Conservation (phyloP, 2,888 invertebrate genomes). For the Rotaria macrura region DNA sequence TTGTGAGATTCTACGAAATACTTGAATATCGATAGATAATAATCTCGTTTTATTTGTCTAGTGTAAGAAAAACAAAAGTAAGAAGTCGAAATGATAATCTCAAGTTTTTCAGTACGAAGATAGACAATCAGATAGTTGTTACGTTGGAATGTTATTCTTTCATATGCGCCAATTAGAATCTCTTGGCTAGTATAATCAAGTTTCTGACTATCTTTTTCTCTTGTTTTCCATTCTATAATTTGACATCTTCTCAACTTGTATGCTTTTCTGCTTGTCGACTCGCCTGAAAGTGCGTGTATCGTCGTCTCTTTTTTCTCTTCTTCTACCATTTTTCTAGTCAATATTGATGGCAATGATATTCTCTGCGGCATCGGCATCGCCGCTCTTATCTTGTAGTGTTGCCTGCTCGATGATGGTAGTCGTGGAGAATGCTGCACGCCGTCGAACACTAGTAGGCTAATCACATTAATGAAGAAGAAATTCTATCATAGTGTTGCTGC, state of each 20-base stretch:
- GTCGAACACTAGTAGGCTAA: background rate
- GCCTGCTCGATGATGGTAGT: background rate
- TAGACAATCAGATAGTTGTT: background rate
- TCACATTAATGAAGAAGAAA: conserved; percentile 13
- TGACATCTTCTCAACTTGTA: background rate
- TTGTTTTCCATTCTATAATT: background rate
- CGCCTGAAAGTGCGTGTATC: background rate
- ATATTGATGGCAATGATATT: background rate
- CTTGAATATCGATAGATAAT: background rate
- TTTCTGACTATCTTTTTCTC: background rate
- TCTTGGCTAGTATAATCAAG: background rate
- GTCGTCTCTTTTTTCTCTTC: background rate
- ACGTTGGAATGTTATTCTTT: background rate
- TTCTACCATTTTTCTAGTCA: background rate
- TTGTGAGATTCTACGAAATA: background rate
- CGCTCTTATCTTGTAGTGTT: background rate
- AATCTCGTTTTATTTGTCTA: background rate
- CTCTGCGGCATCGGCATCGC: background rate
- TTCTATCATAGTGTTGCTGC: background rate
- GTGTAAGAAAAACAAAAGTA: background rate
- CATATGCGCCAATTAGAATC: background rate
- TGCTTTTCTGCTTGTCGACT: background rate
- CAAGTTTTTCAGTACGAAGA: background rate
- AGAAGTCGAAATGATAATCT: background rate
- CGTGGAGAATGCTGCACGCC: background rate